Percentiles rank a stretch among this genome's conserved stretches.
These are phyloP conservation scores for Torymus texanus DNA, from an alignment of 2,888 invertebrate species.

Conservation along the genomic window DNA sequence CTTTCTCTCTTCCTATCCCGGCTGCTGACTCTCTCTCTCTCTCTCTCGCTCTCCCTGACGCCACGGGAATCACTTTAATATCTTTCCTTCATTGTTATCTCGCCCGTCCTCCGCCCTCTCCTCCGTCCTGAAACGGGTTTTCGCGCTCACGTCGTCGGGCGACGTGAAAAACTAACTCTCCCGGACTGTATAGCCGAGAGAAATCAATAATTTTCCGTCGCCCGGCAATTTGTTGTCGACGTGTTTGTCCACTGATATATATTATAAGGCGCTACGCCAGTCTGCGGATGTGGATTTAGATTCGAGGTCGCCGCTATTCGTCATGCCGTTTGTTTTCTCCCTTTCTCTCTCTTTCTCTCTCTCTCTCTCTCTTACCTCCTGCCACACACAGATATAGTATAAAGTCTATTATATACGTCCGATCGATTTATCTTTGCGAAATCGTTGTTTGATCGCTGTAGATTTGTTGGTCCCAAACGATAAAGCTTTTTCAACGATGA, in stretches of 20 bases:
- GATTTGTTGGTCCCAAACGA: background rate
- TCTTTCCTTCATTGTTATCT: slow-evolving; percentile 61
- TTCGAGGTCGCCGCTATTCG: background rate
- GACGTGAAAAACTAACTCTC: slow-evolving; percentile 43
- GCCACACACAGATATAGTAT: too few relatives aligned
- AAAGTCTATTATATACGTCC: background rate
- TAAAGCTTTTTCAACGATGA: too few relatives aligned
- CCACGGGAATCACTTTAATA: slow-evolving; percentile 61
- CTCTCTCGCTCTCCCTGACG: slow-evolving; percentile 23
- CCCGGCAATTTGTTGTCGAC: slow-evolving; percentile 39
- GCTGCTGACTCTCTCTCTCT: background rate
- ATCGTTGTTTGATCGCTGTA: too few relatives aligned
- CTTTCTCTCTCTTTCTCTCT: too few relatives aligned
- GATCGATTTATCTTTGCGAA: too few relatives aligned
- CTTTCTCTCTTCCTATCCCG: background rate
- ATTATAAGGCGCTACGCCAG: background rate
- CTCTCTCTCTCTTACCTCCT: too few relatives aligned
- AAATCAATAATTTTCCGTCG: slow-evolving; percentile 46
- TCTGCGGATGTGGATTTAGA: slow-evolving; percentile 14
- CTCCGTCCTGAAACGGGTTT: slow-evolving; percentile 37
- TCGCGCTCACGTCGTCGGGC: slow-evolving; percentile 12
- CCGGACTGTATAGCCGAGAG: background rate
- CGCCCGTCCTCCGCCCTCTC: background rate
- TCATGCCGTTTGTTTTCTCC: too few relatives aligned
- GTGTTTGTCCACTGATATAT: background rate